A percentile compares a stretch with the other conserved stretches of the same genome.
Evolutionary conservation across 2,888 invertebrate species (phyloP).

Genomic region (Latrodectus hesperus): DNA sequence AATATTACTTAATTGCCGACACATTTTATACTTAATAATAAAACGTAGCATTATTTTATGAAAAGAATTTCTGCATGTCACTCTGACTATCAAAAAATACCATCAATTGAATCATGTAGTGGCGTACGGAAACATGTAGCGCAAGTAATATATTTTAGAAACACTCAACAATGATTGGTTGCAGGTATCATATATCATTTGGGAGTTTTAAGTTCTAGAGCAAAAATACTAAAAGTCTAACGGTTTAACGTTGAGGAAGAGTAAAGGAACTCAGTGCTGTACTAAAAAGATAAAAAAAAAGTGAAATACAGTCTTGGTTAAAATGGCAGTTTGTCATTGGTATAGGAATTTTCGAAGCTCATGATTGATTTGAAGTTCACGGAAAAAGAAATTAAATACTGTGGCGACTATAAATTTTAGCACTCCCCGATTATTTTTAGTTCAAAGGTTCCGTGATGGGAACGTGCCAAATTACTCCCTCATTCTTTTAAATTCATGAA

Average conservation of each 20-base stretch:
- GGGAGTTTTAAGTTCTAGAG: conserved; percentile 47
- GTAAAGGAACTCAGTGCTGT: conserved; percentile 19
- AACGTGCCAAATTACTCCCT: conserved; percentile 41
- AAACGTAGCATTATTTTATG: too few species aligned
- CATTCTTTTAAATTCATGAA: background rate
- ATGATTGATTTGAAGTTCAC: conserved; percentile 55
- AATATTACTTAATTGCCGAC: too few species aligned
- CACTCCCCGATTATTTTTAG: conserved; percentile 50
- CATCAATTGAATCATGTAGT: too few species aligned
- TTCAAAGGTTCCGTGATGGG: conserved; percentile 44
- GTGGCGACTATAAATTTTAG: conserved; percentile 56
- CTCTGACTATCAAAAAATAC: too few species aligned
- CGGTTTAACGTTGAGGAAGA: background rate
- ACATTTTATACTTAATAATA: too few species aligned
- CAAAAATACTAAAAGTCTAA: conserved; percentile 28
- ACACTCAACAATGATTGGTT: conserved; percentile 55
- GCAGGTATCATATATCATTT: conserved; percentile 56
- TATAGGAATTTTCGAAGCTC: conserved; percentile 44
- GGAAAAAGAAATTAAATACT: conserved; percentile 58
- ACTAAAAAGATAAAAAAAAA: background rate
- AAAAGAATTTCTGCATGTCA: too few species aligned
- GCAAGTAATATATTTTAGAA: conserved; percentile 62
- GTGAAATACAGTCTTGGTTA: conserved; percentile 29
- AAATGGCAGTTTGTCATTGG: conserved; percentile 56
- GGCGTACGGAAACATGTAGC: conserved; percentile 29